Conservation (phyloP, 2,113 vertebrate genomes). For the Corvus moneduloides region DNA sequence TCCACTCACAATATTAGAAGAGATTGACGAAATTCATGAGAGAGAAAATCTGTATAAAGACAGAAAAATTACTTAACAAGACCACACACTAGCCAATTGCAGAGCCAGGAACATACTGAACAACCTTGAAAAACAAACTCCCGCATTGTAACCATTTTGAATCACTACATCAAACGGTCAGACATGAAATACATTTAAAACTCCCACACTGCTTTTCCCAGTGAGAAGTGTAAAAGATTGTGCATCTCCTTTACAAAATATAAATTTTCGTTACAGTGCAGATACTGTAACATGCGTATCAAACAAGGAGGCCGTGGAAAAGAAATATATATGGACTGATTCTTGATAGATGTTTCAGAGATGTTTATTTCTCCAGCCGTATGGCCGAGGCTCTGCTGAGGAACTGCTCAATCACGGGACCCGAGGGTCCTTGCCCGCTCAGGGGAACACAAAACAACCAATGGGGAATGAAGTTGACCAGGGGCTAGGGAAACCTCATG, state of each 20-base stretch:
- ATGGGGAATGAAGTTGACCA: too few species aligned
- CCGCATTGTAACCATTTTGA: accelerated
- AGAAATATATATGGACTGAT: too few species aligned
- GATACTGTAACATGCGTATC: too few species aligned
- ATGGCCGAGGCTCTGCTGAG: too few species aligned
- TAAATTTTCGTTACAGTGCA: neutral
- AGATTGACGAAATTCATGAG: neutral
- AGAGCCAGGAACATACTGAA: neutral
- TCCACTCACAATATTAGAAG: neutral
- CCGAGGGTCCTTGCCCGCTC: too few species aligned
- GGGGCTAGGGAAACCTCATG: too few species aligned
- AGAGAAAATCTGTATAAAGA: neutral
- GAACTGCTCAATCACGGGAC: too few species aligned
- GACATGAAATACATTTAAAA: neutral
- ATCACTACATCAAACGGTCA: neutral
- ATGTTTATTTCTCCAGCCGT: too few species aligned
- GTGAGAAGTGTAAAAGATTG: neutral
- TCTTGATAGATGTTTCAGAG: too few species aligned
- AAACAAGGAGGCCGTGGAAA: too few species aligned
- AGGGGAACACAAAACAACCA: too few species aligned
- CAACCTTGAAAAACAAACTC: neutral
- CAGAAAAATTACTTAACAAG: neutral
- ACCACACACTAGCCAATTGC: neutral
- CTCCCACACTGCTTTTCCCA: neutral
- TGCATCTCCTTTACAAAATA: neutral